Conservation (phyloP, 2,888 invertebrate genomes). For the Temnothorax ravouxi region DNA sequence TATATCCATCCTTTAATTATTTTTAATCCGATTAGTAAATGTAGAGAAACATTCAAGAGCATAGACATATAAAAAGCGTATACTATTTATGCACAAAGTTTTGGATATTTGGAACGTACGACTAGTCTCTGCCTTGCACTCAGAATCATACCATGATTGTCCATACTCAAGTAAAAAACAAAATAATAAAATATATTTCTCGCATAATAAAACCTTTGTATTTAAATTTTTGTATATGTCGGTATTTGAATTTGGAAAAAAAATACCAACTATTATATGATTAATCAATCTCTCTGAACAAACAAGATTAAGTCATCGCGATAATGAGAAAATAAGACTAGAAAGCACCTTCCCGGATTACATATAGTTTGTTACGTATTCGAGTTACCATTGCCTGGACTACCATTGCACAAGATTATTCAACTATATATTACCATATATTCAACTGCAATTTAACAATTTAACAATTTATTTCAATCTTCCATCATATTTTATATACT, state of each 20-base stretch:
- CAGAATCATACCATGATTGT: constrained; percentile 69
- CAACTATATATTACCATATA: constrained; percentile 61
- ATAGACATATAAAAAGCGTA: constrained; percentile 27
- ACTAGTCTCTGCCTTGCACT: constrained; percentile 68
- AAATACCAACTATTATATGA: constrained; percentile 75
- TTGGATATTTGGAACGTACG: constrained; percentile 44
- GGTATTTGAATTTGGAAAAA: constrained; percentile 69
- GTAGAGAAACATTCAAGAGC: background rate
- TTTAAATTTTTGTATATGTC: background rate
- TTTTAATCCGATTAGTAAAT: constrained; percentile 9
- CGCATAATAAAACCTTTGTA: constrained; percentile 53
- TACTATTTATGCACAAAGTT: constrained; percentile 48
- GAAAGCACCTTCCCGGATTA: constrained; percentile 68
- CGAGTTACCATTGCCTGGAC: constrained; percentile 76
- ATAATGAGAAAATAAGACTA: constrained; percentile 62
- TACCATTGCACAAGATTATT: constrained; percentile 77
- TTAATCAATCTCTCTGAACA: constrained; percentile 66
- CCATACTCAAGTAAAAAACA: constrained; percentile 61
- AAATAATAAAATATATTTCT: constrained; percentile 59
- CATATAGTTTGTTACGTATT: constrained; percentile 71
- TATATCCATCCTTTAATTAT: background rate
- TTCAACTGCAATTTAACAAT: constrained; percentile 72
- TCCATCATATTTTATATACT: constrained; percentile 77
- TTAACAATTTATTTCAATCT: constrained; percentile 81
- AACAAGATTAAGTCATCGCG: constrained; percentile 56